Evolutionary conservation across 2,797 vertebrate species (phyloP), one percentile per base, ranked within the genome.

Genomic region (Premnoplex brunnescens): DNA sequence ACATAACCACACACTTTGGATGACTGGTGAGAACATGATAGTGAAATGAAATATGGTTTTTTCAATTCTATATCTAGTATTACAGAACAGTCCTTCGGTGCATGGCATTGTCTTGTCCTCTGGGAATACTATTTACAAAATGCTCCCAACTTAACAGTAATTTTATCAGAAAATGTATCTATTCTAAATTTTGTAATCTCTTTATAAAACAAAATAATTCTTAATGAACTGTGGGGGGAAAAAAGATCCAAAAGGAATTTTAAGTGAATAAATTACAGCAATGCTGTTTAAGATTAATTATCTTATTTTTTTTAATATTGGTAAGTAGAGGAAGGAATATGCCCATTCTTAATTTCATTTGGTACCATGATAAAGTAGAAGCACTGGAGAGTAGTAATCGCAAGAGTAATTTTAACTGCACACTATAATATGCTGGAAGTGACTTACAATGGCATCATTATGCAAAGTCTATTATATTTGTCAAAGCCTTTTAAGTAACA

Each of bases 401-500:
- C 83, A 88, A 86, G 82, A 92, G 71, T 76, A 67, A 75, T 85
- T 95, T 94, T 88, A 95, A 92, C 91, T 16, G 21, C 68, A 88
- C 36, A 44, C 37, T 68, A 41, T 83, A 91, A 92, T 80, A 83
- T 62, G 43, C 87, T 93, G 84, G 60, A 96, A 96, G 78, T 89
- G 68, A 92, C 89, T 95, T 94, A 76, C 72, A 89, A 71, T 60
- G 81, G 83, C 85, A 91, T 94, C 68, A 81, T 92, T 83, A 88
- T 21, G 2, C 79, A 83, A 91, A 91, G 52, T 88, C 87, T 96
- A 86, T 88, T 83, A 84, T 78, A 93, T 92, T 96, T 89, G 69
- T 93, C 85, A 92, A 94, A 94, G 79, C 85, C 62, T 93, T 93
- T 93, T 91, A 96, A 94, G 87, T 63, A 85, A 85, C 85, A 93